Conservation (phyloP, 2,888 invertebrate species). For the Patella depressa region DNA sequence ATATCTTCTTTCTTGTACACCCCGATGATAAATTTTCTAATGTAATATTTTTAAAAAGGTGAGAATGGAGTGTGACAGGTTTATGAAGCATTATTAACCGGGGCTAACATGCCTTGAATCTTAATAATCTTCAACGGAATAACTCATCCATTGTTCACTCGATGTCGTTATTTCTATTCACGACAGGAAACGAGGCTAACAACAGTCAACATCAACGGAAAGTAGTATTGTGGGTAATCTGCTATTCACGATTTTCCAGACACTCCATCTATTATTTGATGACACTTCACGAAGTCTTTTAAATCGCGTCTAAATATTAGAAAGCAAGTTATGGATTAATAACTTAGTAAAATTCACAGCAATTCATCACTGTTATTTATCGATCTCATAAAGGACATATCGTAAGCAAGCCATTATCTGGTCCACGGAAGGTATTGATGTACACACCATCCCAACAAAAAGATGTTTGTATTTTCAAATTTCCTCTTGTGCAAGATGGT, state of each 20-base stretch:
- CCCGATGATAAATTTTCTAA: not conserved
- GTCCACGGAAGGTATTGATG: too few species aligned
- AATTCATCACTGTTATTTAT: conserved; percentile 5
- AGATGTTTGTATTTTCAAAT: too few species aligned
- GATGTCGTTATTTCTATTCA: conserved; percentile 6
- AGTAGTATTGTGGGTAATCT: conserved; percentile 6
- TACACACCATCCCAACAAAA: too few species aligned
- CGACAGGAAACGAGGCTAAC: conserved; percentile 10
- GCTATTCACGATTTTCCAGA: not conserved
- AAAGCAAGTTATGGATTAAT: conserved; percentile 1
- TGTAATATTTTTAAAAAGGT: conserved; percentile 4
- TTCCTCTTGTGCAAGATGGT: too few species aligned
- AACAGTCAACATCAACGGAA: conserved; percentile 9
- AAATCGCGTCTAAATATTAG: not conserved
- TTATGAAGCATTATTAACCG: conserved; percentile 10
- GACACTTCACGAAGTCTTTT: not conserved
- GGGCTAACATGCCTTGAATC: conserved; percentile 10
- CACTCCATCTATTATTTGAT: too few species aligned
- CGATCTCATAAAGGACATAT: not conserved
- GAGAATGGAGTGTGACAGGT: conserved; percentile 5
- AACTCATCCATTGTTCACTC: not conserved
- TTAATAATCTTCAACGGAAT: conserved; percentile 2
- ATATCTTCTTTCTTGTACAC: not conserved
- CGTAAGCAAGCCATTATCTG: not conserved
- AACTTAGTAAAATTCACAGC: conserved; percentile 7